A percentile compares a stretch with the other conserved stretches of the same genome.
phyloP scores from a whole-genome alignment of 2,888 invertebrate species.

The Eupithecia subumbrata region DNA sequence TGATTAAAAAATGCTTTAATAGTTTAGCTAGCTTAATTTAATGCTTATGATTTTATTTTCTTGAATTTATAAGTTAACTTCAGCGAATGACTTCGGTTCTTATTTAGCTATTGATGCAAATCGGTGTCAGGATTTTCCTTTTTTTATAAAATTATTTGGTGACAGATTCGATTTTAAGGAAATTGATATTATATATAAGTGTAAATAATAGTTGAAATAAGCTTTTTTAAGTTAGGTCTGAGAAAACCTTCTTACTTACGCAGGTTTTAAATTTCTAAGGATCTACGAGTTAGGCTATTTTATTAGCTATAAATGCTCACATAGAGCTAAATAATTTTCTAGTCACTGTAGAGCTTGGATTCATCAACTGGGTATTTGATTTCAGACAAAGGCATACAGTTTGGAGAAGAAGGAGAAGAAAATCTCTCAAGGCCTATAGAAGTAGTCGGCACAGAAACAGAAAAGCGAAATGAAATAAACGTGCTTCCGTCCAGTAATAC shows the following conservation, averaged over 20 bases:
- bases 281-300: neutral
- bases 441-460: constrained; percentile 45
- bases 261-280: neutral
- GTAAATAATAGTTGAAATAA: neutral
- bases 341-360: neutral
- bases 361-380: constrained; percentile 25
- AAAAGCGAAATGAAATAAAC: constrained; percentile 55
- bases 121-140: neutral
- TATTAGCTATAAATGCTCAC: neutral
- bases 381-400: constrained; percentile 63
- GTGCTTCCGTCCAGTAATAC: constrained; percentile 75
- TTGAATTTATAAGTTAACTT: neutral
- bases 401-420: constrained; percentile 50
- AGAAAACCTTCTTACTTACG: neutral
- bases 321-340: neutral
- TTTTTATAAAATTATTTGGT: neutral
- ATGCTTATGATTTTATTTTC: neutral
- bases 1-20: neutral
- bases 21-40: neutral
- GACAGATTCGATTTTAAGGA: neutral
- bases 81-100: too few species aligned
- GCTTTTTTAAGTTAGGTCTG: neutral
- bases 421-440: constrained; percentile 34
- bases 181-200: neutral
- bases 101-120: too few species aligned